phyloP scores from a whole-genome alignment of 2,888 invertebrate genomes.

The Lithophane semibrunnea region DNA sequence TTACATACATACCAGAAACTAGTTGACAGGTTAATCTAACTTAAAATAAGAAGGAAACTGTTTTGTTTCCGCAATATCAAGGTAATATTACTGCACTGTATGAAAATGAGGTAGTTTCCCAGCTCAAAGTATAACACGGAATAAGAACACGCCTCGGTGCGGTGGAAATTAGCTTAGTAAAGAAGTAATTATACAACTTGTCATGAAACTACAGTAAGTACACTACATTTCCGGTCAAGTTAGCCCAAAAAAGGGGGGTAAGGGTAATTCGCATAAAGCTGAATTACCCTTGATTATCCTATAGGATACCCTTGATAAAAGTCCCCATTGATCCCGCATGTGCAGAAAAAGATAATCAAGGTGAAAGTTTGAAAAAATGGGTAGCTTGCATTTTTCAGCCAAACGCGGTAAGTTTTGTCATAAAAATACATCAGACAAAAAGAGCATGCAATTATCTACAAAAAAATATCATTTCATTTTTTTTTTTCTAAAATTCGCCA shows the following conservation, averaged over 20 bases:
- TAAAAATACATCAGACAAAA: background rate
- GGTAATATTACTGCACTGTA: slow-evolving; percentile 14
- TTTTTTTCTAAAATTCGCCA: background rate
- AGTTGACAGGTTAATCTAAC: slow-evolving; percentile 50
- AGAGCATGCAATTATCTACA: background rate
- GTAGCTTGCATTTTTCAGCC: background rate
- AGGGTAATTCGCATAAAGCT: too few species aligned
- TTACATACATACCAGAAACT: slow-evolving; percentile 25
- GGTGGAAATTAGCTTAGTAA: slow-evolving; percentile 11
- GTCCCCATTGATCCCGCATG: background rate
- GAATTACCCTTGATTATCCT: too few species aligned
- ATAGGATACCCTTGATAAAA: too few species aligned
- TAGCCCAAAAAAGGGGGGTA: too few species aligned
- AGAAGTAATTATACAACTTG: slow-evolving; percentile 12
- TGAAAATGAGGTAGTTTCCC: slow-evolving; percentile 10
- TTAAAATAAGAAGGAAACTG: slow-evolving; percentile 30
- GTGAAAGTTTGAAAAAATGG: background rate
- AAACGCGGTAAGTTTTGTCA: background rate
- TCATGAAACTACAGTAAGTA: slow-evolving; percentile 1
- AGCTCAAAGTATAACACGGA: slow-evolving; percentile 2
- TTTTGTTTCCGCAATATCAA: slow-evolving; percentile 20
- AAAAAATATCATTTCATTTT: background rate
- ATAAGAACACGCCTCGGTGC: slow-evolving; percentile 13
- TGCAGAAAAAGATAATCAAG: background rate
- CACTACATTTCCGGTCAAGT: too few species aligned